These are phyloP conservation scores for Clunio marinus DNA, from an alignment of 2,888 invertebrate genomes.

Conservation along the genomic window DNA sequence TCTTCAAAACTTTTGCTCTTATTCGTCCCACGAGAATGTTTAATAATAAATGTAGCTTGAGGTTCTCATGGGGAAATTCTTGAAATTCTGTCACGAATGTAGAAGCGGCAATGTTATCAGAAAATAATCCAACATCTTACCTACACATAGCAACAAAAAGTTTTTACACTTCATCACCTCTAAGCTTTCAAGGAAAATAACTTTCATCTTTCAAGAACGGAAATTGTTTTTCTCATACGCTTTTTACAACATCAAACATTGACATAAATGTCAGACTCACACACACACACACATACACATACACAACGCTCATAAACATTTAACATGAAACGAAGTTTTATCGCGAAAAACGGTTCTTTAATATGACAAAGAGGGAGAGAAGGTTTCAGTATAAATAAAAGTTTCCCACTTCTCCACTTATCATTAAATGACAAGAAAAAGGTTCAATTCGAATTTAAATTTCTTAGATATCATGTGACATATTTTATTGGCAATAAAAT, in stretches of 20 bases:
- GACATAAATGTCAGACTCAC: constrained; percentile 16
- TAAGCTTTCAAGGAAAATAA: too few species aligned
- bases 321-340: background rate
- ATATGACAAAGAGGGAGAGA: too few species aligned
- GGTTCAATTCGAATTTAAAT: too few species aligned
- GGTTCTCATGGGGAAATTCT: background rate
- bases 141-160: background rate
- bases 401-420: too few species aligned
- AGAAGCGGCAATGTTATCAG: too few species aligned
- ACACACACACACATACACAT: too few species aligned
- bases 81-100: background rate
- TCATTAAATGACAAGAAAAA: too few species aligned
- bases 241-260: constrained; percentile 17
- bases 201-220: background rate
- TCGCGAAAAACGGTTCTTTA: background rate
- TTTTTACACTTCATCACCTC: background rate
- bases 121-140: too few species aligned
- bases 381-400: too few species aligned
- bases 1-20: background rate
- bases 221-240: constrained; percentile 17
- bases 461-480: too few species aligned
- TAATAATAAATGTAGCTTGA: background rate
- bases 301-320: constrained; percentile 14
- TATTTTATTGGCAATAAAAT: too few species aligned
- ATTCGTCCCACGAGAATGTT: too few species aligned